Conservation (phyloP, 1,140 invertebrate species). For the Hestina assimilis region DNA sequence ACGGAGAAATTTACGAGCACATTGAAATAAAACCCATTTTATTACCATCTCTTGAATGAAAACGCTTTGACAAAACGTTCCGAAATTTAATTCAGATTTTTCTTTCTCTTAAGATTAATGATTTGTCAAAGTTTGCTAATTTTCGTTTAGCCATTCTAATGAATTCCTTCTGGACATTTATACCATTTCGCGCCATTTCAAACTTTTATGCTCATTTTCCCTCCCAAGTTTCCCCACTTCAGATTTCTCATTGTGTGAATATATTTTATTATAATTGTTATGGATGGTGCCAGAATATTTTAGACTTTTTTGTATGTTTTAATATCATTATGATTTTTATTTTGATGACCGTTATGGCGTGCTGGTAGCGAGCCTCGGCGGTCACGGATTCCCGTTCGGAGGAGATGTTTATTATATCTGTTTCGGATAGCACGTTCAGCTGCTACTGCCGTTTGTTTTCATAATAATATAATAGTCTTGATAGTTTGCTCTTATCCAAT, state of each 20-base stretch:
- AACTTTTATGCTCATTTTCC: not conserved
- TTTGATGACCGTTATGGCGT: no score
- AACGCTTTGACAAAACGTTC: constrained; percentile 12
- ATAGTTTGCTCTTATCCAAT: no score
- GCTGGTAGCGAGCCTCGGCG: no score
- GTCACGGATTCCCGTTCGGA: no score
- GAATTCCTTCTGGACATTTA: constrained; percentile 7
- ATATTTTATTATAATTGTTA: not conserved
- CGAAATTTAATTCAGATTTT: constrained; percentile 10
- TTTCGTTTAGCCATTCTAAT: constrained; percentile 22
- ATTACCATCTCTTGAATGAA: not conserved
- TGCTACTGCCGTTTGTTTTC: no score
- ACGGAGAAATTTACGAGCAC: no score
- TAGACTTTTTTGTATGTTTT: no score
- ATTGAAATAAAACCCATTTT: not conserved
- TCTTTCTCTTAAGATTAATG: constrained; percentile 14
- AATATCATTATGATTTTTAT: no score
- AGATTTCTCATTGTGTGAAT: not conserved
- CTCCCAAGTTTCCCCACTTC: not conserved
- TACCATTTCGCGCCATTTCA: not conserved
- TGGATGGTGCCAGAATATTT: no score
- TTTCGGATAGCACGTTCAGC: no score
- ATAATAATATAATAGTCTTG: no score
- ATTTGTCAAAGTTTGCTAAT: constrained; percentile 28
- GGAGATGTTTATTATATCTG: no score